Conservation (phyloP, 2,888 invertebrate species). For the Calliphora vomitoria region DNA sequence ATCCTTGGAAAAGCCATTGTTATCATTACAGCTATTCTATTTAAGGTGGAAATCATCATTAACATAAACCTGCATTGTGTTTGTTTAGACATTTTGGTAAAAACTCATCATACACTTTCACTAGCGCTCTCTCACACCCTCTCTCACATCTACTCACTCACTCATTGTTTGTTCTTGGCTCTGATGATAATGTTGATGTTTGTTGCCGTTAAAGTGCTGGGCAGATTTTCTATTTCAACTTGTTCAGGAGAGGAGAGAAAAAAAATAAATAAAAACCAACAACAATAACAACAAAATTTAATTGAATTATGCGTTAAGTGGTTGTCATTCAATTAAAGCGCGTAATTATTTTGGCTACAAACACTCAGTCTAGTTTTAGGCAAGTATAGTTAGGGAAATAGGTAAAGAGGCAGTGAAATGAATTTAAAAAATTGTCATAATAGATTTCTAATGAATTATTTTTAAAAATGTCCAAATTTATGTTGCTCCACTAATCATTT, state of each 20-base stretch:
- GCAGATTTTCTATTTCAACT: conserved; percentile 37
- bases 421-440: neutral
- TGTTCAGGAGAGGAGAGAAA: neutral
- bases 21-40: conserved; percentile 16
- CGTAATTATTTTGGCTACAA: conserved; percentile 52
- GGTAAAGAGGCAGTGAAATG: neutral
- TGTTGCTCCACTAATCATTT: too few species aligned
- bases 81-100: conserved; percentile 27
- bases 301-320: conserved; percentile 68
- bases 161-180: conserved; percentile 7
- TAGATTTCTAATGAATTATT: neutral
- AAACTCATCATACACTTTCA: neutral
- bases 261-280: neutral
- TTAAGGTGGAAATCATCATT: conserved; percentile 32
- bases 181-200: conserved; percentile 18
- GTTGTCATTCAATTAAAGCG: conserved; percentile 67
- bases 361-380: neutral
- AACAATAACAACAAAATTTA: conserved; percentile 56
- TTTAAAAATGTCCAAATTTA: neutral
- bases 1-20: conserved; percentile 40
- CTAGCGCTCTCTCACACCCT: neutral
- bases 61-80: conserved; percentile 30
- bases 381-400: neutral
- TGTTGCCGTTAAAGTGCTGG: neutral
- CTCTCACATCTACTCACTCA: neutral